Evolutionary conservation across 1,140 invertebrate genomes (phyloP).

Genomic region (Pseudachorutes palmiensis): DNA sequence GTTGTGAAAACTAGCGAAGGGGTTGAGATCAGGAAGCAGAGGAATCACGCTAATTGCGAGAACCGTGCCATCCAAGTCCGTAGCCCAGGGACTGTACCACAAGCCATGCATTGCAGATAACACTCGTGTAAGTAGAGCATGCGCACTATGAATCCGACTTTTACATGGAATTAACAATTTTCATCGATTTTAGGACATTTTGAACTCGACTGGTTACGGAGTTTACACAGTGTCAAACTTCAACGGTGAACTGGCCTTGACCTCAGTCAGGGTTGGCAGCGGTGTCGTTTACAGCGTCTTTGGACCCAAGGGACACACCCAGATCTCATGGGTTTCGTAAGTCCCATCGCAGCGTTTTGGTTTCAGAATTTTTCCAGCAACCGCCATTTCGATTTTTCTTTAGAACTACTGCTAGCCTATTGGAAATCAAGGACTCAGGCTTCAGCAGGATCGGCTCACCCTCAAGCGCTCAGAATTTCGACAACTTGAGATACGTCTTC

Average conservation of each 20-base stretch:
- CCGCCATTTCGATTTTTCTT: constrained; percentile 2
- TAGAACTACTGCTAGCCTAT: constrained; percentile 18
- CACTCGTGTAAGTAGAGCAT: constrained; percentile 22
- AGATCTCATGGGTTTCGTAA: constrained; percentile 29
- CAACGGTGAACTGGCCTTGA: constrained; percentile 19
- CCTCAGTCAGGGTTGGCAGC: constrained; percentile 21
- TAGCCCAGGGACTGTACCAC: constrained; percentile 19
- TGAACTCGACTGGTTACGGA: constrained; percentile 23
- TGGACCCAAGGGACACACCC: constrained; percentile 31
- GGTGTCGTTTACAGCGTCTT: constrained; percentile 26
- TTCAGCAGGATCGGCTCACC: constrained; percentile 20
- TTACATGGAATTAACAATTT: constrained; percentile 5
- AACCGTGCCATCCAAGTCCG: constrained; percentile 16
- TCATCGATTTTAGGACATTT: constrained; percentile 24
- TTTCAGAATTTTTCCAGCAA: background rate
- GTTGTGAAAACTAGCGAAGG: constrained; percentile 24
- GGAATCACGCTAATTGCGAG: constrained; percentile 21
- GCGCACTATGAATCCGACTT: background rate
- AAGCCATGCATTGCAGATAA: constrained; percentile 27
- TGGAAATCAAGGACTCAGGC: constrained; percentile 13
- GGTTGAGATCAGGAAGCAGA: constrained; percentile 29
- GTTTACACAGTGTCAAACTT: constrained; percentile 23
- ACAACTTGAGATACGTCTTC: constrained; percentile 31
- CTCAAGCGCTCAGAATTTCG: constrained; percentile 21
- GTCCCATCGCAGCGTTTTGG: background rate